A percentile compares a stretch with the other conserved stretches of the same genome.
These are phyloP conservation scores for Toxostoma redivivum DNA, from an alignment of 2,113 vertebrate species.

Conservation along the genomic window DNA sequence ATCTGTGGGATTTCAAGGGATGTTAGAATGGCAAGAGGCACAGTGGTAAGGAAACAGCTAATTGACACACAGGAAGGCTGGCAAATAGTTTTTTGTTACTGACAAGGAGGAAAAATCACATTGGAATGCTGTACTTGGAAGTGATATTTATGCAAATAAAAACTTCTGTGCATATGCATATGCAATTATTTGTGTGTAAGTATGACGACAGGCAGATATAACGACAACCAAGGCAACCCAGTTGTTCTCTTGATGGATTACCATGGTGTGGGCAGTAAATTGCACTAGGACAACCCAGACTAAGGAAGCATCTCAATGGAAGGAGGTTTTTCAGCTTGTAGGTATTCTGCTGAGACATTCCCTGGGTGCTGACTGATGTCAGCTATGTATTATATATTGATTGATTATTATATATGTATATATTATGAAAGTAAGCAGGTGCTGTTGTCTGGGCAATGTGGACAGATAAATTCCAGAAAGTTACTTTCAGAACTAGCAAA, in stretches of 20 bases:
- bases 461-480: background rate
- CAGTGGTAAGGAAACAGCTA: accelerated
- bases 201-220: background rate
- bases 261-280: background rate
- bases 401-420: too few species aligned
- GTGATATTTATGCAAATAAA: background rate
- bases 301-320: background rate
- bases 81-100: background rate
- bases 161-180: background rate
- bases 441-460: background rate
- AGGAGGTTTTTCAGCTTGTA: background rate
- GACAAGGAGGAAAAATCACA: background rate
- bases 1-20: background rate
- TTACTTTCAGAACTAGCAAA: background rate
- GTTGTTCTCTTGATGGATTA: background rate
- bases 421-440: background rate
- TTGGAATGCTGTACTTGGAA: background rate
- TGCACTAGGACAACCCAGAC: background rate
- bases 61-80: background rate
- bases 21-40: background rate
- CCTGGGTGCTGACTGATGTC: background rate
- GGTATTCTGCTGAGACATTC: background rate
- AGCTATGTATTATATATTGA: background rate
- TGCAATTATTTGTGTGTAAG: background rate
- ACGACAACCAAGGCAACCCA: background rate